Base-by-base conservation (phyloP, 1,140 invertebrate species). In the Ganaspis sp. region DNA sequence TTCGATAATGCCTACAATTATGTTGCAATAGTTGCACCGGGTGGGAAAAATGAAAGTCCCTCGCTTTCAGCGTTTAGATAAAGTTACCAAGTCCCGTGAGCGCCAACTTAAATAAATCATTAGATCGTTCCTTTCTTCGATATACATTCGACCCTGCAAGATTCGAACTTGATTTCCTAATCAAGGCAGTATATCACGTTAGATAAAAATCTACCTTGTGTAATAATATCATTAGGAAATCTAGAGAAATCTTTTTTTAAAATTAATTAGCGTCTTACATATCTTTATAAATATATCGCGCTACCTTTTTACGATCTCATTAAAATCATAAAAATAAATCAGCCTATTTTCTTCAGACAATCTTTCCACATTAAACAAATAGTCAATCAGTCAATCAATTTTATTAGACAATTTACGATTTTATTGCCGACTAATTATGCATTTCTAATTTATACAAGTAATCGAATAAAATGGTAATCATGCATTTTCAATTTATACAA, bases 1-100 rank as follows among this genome's bases (percentile, higher is more conserved):
- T 82, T 82, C 79, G 79, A 80, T 81, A 80, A 85, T 82, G 82
- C 58, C 79, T 58, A 79, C 76, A 78, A 84, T 85, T 81, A 80
- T 82, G 76, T 54, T 70, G 77, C 76, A 77, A 80, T 69, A 42
- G 73, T 71, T 76, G 53, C 58, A 42, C 40, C 37, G 45, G 53
- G 72, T 45, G 77, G 78, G 73, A 79, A 83, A 83, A 84, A 80
- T 76, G 77, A 81, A 81, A 84, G 80, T 81, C 70, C 76, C 73
- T 37, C 64, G 42, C 40, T 70, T 70, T 73, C 34, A 71, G 23
- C 40, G 72, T 64, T 64, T 54, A 54, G 58, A 34, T 37, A 73
- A 4, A 23, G 40, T 53, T 53, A 73, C 53, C 17, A 12, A 17
- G 34, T 58, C 2, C 21, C 54, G 3, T 64, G 23, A 64, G n/a